phyloP scores from a whole-genome alignment of 2,113 vertebrate genomes.

The Paracanthobrama guichenoti region DNA sequence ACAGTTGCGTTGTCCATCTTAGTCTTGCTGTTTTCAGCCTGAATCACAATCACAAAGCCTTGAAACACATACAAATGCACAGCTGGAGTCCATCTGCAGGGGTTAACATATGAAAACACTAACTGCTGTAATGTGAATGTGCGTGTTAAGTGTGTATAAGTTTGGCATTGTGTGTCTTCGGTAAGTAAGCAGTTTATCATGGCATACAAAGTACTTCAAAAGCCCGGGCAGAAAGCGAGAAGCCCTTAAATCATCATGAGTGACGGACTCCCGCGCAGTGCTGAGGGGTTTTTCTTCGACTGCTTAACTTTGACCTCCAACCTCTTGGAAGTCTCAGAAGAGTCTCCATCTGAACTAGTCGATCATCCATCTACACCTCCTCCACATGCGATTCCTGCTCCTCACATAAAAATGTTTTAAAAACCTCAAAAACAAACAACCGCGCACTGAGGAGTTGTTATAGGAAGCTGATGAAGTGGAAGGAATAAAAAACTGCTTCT shows the following conservation, averaged over 20 bases:
- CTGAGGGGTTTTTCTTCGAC: slow-evolving; percentile 15
- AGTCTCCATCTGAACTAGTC: slow-evolving; percentile 1
- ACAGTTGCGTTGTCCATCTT: neutral
- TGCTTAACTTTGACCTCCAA: slow-evolving; percentile 2
- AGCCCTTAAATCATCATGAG: slow-evolving; percentile 22
- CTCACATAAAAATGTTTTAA: slow-evolving; percentile 24
- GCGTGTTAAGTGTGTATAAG: slow-evolving; percentile 22
- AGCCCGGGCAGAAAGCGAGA: slow-evolving; percentile 6
- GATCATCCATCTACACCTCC: neutral
- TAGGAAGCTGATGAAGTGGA: slow-evolving; percentile 21
- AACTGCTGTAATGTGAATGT: slow-evolving; percentile 14
- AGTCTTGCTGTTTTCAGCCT: slow-evolving; percentile 29
- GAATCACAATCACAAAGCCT: slow-evolving; percentile 18
- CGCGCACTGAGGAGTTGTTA: neutral
- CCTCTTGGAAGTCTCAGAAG: slow-evolving; percentile 27
- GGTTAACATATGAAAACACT: neutral
- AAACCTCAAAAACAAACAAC: slow-evolving; percentile 25
- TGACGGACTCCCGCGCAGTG: neutral
- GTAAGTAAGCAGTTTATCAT: slow-evolving; percentile 4
- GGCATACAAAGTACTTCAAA: slow-evolving; percentile 1
- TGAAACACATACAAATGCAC: neutral
- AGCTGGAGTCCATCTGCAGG: slow-evolving; percentile 22
- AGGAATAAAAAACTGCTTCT: slow-evolving; percentile 25
- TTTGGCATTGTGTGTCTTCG: slow-evolving; percentile 1
- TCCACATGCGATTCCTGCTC: slow-evolving; percentile 13